Evolutionary conservation across 1,140 invertebrate genomes (phyloP).

Genomic region (Plectrocnemia conspersa): DNA sequence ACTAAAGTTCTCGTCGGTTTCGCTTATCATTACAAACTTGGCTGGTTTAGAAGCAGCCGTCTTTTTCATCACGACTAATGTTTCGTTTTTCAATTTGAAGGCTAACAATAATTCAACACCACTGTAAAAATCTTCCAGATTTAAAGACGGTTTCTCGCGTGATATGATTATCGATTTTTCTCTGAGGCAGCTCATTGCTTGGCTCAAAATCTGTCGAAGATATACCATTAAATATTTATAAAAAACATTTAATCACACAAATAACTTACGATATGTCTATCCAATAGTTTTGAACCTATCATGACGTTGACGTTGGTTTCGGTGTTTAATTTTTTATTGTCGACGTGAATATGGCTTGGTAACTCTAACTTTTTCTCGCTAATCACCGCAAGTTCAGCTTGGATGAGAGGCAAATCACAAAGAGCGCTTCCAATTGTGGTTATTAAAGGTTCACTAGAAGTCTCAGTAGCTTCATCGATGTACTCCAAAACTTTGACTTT

Average conservation of each 20-base stretch:
- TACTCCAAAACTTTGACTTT: slow-evolving; percentile 73
- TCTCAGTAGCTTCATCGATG: slow-evolving; percentile 51
- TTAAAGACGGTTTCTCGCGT: slow-evolving; percentile 43
- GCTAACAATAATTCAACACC: slow-evolving; percentile 46
- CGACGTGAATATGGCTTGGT: slow-evolving; percentile 51
- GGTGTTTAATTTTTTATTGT: slow-evolving; percentile 55
- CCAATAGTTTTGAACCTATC: slow-evolving; percentile 48
- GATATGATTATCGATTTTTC: slow-evolving; percentile 52
- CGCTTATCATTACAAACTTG: slow-evolving; percentile 43
- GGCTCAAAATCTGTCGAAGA: slow-evolving; percentile 42
- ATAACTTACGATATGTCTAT: slow-evolving; percentile 39
- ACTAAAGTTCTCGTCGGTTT: slow-evolving; percentile 39
- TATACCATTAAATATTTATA: not conserved
- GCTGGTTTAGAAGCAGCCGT: slow-evolving; percentile 43
- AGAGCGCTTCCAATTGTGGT: slow-evolving; percentile 55
- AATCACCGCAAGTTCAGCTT: slow-evolving; percentile 49
- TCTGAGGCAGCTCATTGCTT: slow-evolving; percentile 41
- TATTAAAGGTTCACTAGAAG: slow-evolving; percentile 46
- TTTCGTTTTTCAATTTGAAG: slow-evolving; percentile 45
- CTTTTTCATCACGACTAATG: slow-evolving; percentile 46
- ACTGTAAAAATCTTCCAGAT: slow-evolving; percentile 38
- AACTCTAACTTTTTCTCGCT: slow-evolving; percentile 50
- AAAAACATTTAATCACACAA: not conserved
- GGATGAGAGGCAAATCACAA: slow-evolving; percentile 59
- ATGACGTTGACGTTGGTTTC: slow-evolving; percentile 57